Evolutionary conservation across 2,797 vertebrate genomes (phyloP).

Genomic region (Argentina silus): DNA sequence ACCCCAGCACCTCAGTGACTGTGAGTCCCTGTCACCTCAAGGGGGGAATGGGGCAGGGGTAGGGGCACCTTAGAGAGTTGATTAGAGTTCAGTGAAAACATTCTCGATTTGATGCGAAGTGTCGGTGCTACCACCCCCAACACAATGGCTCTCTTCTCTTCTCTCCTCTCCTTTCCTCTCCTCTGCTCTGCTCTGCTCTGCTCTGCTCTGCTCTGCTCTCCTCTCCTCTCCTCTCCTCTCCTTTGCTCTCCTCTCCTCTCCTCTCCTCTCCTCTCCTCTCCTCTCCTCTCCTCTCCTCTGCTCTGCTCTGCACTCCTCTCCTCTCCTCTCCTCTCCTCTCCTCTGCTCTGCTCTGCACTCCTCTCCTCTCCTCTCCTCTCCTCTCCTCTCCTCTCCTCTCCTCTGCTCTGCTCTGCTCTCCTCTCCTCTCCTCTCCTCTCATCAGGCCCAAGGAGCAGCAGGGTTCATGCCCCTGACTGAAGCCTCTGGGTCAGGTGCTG

Average conservation of each 20-base stretch:
- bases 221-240: conserved; percentile 76
- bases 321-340: background rate
- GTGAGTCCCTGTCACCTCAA: conserved; percentile 49
- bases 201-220: conserved; percentile 42
- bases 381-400: conserved; percentile 73
- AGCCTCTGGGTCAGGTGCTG: conserved; percentile 79
- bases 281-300: conserved; percentile 76
- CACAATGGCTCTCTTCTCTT: background rate
- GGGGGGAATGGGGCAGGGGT: background rate
- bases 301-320: conserved; percentile 70
- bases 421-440: conserved; percentile 72
- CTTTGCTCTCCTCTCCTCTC: conserved; percentile 70
- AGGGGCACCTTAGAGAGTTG: conserved; percentile 2
- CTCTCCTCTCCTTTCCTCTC: background rate
- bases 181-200: too few species aligned
- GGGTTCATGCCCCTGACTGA: conserved; percentile 81
- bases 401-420: conserved; percentile 54
- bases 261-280: conserved; percentile 42
- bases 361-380: conserved; percentile 76
- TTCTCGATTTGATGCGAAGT: background rate
- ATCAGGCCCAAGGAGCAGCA: conserved; percentile 83
- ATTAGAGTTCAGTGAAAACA: background rate
- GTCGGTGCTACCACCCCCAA: background rate
- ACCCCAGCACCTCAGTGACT: conserved; percentile 73
- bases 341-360: background rate